phyloP scores from a whole-genome alignment of 2,113 vertebrate species.

The Erinaceus europaeus region DNA sequence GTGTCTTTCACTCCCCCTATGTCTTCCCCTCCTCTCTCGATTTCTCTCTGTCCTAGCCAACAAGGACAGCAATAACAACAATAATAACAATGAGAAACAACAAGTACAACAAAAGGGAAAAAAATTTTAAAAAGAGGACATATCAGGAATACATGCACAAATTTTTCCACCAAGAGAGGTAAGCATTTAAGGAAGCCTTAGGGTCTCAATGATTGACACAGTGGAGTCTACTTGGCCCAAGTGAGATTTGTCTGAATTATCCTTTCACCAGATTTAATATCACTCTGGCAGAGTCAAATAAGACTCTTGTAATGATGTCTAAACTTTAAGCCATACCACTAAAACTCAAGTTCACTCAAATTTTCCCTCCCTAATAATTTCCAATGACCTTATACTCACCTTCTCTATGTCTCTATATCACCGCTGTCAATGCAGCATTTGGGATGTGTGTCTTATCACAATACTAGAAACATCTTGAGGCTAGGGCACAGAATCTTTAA shows the following conservation, averaged over 20 bases:
- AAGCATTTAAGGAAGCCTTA: slow-evolving; percentile 12
- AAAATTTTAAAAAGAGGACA: not conserved
- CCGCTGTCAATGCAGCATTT: slow-evolving; percentile 1
- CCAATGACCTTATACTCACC: not conserved
- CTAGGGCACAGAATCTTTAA: slow-evolving; percentile 4
- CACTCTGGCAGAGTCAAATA: not conserved
- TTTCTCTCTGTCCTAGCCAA: no score
- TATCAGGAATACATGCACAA: not conserved
- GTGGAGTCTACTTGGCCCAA: not conserved
- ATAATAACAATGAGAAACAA: no score
- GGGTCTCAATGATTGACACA: no score
- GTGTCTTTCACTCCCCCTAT: no score
- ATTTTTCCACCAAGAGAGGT: not conserved
- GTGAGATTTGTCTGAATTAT: not conserved
- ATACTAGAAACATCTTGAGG: not conserved
- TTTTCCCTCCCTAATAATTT: not conserved
- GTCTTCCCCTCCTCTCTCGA: no score
- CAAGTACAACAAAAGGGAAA: no score
- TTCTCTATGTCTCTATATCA: not conserved
- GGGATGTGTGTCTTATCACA: not conserved
- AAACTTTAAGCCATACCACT: not conserved
- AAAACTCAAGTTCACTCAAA: not conserved
- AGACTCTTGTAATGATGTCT: not conserved
- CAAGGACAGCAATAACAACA: no score
- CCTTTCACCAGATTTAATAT: not conserved